Evolutionary conservation across 2,797 vertebrate genomes (phyloP).

Genomic region (Carapus acus): DNA sequence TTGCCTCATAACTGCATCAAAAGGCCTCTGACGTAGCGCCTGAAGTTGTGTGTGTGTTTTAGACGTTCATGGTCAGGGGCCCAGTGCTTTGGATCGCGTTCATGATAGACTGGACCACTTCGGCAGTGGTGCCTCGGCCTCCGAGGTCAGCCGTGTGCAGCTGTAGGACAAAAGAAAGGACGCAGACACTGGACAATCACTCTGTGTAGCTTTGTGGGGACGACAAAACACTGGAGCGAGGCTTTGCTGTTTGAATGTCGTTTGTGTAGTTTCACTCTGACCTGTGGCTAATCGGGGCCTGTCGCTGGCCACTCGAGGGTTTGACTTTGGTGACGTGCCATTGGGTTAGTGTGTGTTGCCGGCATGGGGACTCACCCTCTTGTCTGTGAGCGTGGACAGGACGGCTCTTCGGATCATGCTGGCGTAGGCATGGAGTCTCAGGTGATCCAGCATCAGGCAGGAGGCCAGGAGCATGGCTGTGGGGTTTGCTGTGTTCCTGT

Average conservation of each 20-base stretch:
- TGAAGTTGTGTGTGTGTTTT: conserved; percentile 23
- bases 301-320: background rate
- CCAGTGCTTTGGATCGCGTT: conserved; percentile 61
- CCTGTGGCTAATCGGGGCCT: background rate
- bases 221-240: background rate
- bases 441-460: conserved; percentile 86
- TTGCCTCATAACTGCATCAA: conserved; percentile 29
- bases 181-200: background rate
- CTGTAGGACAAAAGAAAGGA: conserved; percentile 22
- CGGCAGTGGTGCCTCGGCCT: conserved; percentile 77
- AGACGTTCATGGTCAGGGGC: conserved; percentile 41
- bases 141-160: conserved; percentile 74
- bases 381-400: conserved; percentile 75
- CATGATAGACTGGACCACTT: conserved; percentile 77
- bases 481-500: conserved; percentile 81
- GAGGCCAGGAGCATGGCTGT: conserved; percentile 81
- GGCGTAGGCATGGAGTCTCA: conserved; percentile 78
- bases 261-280: background rate
- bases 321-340: background rate
- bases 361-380: conserved; percentile 51
- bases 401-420: conserved; percentile 77
- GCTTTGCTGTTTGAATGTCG: background rate
- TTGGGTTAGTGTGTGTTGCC: background rate
- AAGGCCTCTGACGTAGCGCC: background rate
- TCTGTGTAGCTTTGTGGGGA: background rate